These are phyloP conservation scores for Morus bassanus DNA, from an alignment of 2,797 vertebrate genomes.

Conservation along the genomic window DNA sequence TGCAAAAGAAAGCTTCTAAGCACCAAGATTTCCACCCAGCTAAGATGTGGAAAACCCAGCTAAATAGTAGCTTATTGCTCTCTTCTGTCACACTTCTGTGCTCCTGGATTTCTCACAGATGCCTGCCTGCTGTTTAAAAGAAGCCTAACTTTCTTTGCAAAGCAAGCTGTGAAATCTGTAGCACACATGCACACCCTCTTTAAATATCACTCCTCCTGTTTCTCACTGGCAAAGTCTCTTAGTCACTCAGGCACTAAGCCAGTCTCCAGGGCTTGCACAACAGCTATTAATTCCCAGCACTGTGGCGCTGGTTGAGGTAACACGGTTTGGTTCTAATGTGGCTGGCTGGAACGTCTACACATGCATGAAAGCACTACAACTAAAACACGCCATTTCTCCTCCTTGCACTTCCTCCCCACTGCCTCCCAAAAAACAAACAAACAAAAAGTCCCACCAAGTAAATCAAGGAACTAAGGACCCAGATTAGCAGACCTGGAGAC, in stretches of 20 bases:
- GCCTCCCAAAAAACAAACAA: not conserved
- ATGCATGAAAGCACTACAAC: not conserved
- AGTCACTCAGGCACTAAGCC: not conserved
- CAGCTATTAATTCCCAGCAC: not conserved
- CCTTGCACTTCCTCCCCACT: not conserved
- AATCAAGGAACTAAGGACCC: not conserved
- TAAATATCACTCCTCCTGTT: not conserved
- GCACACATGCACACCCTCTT: not conserved
- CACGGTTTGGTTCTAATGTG: not conserved
- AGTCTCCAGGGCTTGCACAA: not conserved
- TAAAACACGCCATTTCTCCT: not conserved
- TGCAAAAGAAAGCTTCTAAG: not conserved
- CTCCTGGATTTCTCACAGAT: not conserved
- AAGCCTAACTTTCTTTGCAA: not conserved
- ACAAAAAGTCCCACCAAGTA: not conserved
- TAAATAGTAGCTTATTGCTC: not conserved
- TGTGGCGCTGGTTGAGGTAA: not conserved
- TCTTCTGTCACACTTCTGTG: not conserved
- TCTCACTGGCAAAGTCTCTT: not conserved
- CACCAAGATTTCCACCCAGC: not conserved
- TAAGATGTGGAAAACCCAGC: not conserved
- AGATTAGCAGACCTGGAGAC: not conserved
- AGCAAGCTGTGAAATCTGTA: not conserved
- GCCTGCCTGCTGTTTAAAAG: not conserved
- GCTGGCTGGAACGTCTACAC: accelerated